A percentile compares a stretch with the other conserved stretches of the same genome.
These are phyloP conservation scores for Acipenser ruthenus DNA, from an alignment of 2,797 vertebrate genomes.

Conservation along the genomic window DNA sequence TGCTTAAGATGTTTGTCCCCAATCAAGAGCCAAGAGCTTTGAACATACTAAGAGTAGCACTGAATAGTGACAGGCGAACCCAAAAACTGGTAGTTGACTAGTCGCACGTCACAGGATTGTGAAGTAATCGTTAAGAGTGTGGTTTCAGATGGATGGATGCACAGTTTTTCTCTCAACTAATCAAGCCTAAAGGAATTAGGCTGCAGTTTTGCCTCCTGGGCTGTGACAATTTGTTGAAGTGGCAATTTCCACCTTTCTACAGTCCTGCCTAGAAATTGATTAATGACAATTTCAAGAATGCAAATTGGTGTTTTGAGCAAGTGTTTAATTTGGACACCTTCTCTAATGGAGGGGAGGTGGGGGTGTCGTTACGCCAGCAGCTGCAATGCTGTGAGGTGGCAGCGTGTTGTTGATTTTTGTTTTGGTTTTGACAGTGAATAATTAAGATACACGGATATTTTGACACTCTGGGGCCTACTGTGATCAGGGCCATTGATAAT, in stretches of 20 bases:
- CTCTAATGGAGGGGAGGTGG: slow-evolving; percentile 39
- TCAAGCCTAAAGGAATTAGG: not conserved
- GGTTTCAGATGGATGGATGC: no score
- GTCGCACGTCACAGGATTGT: no score
- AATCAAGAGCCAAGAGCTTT: no score
- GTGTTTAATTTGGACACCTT: slow-evolving; percentile 42
- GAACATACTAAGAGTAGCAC: no score
- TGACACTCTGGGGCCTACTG: not conserved
- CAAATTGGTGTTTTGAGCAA: slow-evolving; percentile 45
- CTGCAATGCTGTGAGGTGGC: not conserved
- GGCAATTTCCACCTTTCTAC: no score
- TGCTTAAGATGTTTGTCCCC: no score
- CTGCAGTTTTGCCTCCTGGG: not conserved
- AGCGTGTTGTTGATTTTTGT: no score
- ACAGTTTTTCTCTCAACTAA: no score
- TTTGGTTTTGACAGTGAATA: not conserved
- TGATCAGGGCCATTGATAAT: no score
- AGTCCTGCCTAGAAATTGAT: not conserved
- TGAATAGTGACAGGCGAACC: no score
- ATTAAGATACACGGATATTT: not conserved
- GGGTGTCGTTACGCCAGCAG: slow-evolving; percentile 26
- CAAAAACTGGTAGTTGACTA: no score
- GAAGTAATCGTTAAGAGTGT: no score
- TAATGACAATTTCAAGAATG: slow-evolving; percentile 25
- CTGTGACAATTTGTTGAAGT: not conserved